These are phyloP conservation scores for Uria aalge DNA, from an alignment of 2,113 vertebrate genomes.

Conservation along the genomic window DNA sequence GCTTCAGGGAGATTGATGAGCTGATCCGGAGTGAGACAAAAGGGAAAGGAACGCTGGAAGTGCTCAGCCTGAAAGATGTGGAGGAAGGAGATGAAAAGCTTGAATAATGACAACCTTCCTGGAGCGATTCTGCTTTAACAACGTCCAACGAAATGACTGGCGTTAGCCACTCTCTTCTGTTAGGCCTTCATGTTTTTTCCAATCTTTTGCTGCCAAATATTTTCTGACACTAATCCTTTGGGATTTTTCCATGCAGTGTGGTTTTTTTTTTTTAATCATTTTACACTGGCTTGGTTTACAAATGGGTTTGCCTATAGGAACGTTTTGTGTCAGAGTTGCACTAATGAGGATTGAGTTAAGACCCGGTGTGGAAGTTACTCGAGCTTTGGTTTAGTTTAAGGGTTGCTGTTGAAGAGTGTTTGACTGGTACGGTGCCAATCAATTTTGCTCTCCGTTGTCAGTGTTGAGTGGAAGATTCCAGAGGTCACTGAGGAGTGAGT, in stretches of 20 bases:
- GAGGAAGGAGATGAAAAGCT: constrained; percentile 96
- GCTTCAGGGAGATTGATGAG: constrained; percentile 96
- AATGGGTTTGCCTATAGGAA: background rate
- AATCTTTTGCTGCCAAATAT: constrained; percentile 24
- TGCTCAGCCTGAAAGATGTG: constrained; percentile 93
- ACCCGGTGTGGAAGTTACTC: background rate
- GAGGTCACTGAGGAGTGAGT: background rate
- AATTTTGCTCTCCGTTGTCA: background rate
- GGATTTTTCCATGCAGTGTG: background rate
- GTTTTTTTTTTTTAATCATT: background rate
- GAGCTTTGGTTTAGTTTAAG: background rate
- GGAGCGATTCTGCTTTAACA: background rate
- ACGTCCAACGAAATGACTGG: background rate
- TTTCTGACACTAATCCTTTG: constrained; percentile 3
- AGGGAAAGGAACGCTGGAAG: constrained; percentile 89
- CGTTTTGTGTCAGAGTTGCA: background rate
- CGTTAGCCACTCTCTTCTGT: background rate
- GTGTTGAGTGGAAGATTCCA: background rate
- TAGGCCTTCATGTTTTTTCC: background rate
- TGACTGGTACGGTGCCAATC: background rate
- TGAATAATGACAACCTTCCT: constrained; percentile 59
- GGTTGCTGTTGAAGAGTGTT: background rate
- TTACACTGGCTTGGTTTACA: background rate
- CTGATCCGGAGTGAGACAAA: constrained; percentile 92
- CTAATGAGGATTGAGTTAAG: background rate